Conservation (phyloP, 2,113 vertebrate genomes). For the Romanogobio albipinnatus region DNA sequence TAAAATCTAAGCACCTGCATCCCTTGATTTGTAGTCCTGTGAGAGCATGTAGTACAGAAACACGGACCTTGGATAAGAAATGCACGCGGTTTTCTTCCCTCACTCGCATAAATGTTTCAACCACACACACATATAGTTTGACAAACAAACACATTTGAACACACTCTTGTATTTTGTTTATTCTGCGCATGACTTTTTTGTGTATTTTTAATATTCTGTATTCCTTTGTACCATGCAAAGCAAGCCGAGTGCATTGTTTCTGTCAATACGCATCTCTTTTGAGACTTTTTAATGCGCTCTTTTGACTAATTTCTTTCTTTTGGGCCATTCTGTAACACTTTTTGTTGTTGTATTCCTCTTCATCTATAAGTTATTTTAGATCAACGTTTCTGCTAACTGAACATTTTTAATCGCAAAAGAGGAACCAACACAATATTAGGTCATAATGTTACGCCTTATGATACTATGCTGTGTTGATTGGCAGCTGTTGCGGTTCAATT, state of each 20-base stretch:
- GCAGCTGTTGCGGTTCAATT: neutral
- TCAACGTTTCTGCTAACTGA: neutral
- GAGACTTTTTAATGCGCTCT: neutral
- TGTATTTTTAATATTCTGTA: neutral
- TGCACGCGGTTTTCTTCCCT: neutral
- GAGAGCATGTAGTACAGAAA: neutral
- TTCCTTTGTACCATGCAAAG: neutral
- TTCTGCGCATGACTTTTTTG: neutral
- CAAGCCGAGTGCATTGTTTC: neutral
- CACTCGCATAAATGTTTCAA: neutral
- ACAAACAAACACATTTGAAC: neutral
- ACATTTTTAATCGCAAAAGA: neutral
- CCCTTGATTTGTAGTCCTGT: constrained; percentile 12
- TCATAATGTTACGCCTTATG: too few species aligned
- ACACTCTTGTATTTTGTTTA: neutral
- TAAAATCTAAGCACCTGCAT: constrained; percentile 5
- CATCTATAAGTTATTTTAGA: neutral
- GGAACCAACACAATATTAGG: too few species aligned
- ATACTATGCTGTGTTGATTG: neutral
- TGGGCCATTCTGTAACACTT: neutral
- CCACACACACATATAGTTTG: neutral
- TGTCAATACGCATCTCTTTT: neutral
- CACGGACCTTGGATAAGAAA: constrained; percentile 7
- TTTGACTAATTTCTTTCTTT: neutral
- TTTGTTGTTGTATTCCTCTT: neutral